Evolutionary conservation across 1,140 invertebrate species (phyloP), one percentile per base, ranked within the genome.

Genomic region (Trachymyrmex septentrionalis): DNA sequence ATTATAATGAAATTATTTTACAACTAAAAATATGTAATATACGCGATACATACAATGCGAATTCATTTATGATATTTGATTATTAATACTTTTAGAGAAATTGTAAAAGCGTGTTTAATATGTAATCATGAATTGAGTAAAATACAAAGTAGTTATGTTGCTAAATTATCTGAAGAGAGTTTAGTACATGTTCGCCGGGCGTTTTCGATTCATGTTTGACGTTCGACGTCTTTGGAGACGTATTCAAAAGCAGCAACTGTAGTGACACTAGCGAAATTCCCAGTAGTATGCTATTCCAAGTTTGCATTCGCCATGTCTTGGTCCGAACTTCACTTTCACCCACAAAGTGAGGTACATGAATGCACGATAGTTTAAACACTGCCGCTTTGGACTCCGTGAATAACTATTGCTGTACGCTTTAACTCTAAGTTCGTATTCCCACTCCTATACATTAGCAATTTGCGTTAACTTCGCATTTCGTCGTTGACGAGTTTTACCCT

Each of bases 241-340:
- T 48, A 85, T 85, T 85, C 82, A 67, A 66, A 78, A 85, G 73
- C 82, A 19, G 30, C 82, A 63, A 85, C 82, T 55, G 59, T 57
- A 78, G 82, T 85, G 82, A 85, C 82, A 85, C 72, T 30, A n/a
- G 61, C 61, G 82, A 85, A 85, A 85, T 85, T 78, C 82, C 48
- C 73, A 3, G 73, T 78, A 78, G 73, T 44, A 61, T 30, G 44
- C 61, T 64, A 50, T 78, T 85, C 73, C 55, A 85, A 78, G 57
- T 85, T 78, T 21, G 59, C 44, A 66, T 78, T 75, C 67, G 44
- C 38, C 34, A 27, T 64, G 67, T 87, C 86, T 87, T 87, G 44
- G 48, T 64, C 57, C 86, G 61, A 87, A 87, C 86, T 87, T 87
- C 86, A 87, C 86, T 84, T 87, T 87, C 86, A 66, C 86, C 82